Evolutionary conservation across 2,888 invertebrate species (phyloP), one percentile per base, ranked within the genome.

Genomic region (Minunthozetes semirufus): DNA sequence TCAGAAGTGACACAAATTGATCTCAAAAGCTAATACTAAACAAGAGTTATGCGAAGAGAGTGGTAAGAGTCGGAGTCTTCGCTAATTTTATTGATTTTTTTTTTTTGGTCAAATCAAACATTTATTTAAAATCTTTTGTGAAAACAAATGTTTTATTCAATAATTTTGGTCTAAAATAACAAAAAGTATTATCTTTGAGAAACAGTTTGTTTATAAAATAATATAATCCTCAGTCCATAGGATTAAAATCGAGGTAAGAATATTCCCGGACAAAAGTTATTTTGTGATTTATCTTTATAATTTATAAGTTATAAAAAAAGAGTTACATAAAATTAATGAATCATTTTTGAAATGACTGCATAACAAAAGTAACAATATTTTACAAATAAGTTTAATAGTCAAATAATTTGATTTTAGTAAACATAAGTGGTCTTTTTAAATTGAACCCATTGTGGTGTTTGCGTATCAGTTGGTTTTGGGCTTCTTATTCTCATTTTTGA

Each of bases 381-480:
- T n/a, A n/a, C n/a, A n/a, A n/a, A n/a, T n/a, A n/a, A n/a, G n/a
- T n/a, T n/a, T n/a, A n/a, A n/a, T n/a, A n/a, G n/a, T n/a, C n/a
- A n/a, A n/a, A n/a, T n/a, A n/a, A n/a, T n/a, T n/a, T n/a, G n/a
- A n/a, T n/a, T n/a, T 61, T 27, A 61, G 33, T 61, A 61, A 33
- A 68, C 68, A 19, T 19, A 68, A 42, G 33, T 33, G 11, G 17
- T 68, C 22, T 13, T 68, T 22, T 68, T 68, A 13, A 68, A 68
- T 6, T 13, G 1, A 42, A 68, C 13, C 68, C 68, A 68, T 22
- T 68, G 17, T 6, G 38, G 68, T 1, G 38, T 22, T 22, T 68
- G 13, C 1, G 68, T 68, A 15, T 68, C 42, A 6, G 22, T 19
- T 19, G 42, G 19, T 68, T 42, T 38, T n/a, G n/a, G 13, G 15